Evolutionary conservation across 2,113 vertebrate species (phyloP), one percentile per base, ranked within the genome.

Genomic region (Leuciscus idus): DNA sequence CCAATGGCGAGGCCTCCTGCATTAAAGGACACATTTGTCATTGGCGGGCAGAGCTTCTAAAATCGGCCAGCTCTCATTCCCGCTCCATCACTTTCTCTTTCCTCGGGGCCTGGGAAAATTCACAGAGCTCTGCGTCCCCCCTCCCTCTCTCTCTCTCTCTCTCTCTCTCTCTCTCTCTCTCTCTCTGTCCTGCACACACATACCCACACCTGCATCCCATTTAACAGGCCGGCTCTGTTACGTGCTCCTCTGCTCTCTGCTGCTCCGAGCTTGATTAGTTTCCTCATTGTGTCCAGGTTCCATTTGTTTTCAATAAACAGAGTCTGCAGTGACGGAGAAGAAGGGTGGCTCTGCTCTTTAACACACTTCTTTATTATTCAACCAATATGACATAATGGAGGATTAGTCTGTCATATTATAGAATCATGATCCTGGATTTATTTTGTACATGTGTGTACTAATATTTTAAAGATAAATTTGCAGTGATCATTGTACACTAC

Each of bases 1-100:
- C 79, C 79, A 30, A 61, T 61, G 17, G 79, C 59, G 5, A 78
- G 86, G 79, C 76, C 70, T 84, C 64, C 76, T 61, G 68, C 82
- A 85, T 86, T 72, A 88, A 84, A 89, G 70, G 86, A 87, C 89
- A 94, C 84, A 86, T 86, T 92, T 92, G 92, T 93, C 90, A 91
- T 90, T 81, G 89, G 88, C 52, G 57, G 89, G 88, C 89, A 66
- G 87, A 74, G 78, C 23, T 87, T 84, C 73, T 86, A 72, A 83
- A 79, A 81, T 68, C 76, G 76, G 36, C 87, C 83, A 84, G 66
- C 79, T 85, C 85, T 64, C 85, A 85, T 88, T 73, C 66, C 87
- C 13, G 28, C 64, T 74, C 76, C 57, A 84, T 84, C 81, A 88
- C 72, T 78, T 85, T 88, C 80, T 84, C 48, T 78, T 82, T 88